These are phyloP conservation scores for Caenorhabditis sinica DNA, from an alignment of 2,888 invertebrate genomes.

Conservation along the genomic window DNA sequence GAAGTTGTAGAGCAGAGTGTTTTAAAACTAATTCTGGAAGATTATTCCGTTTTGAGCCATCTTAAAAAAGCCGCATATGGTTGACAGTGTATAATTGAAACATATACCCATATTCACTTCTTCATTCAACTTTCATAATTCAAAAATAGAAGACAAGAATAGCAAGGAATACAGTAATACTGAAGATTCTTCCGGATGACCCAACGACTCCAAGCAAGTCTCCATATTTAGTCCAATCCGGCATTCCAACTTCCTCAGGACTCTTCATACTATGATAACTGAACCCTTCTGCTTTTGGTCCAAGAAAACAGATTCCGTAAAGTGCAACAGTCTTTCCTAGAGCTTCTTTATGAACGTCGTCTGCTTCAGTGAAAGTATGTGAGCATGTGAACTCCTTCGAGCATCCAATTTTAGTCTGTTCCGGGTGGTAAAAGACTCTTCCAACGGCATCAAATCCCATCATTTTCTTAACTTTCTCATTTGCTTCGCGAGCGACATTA, in stretches of 20 bases:
- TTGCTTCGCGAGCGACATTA: background rate
- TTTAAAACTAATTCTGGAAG: too few species aligned
- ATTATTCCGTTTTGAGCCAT: too few species aligned
- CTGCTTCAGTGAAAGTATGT: background rate
- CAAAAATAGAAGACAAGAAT: background rate
- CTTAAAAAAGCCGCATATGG: too few species aligned
- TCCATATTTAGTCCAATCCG: background rate
- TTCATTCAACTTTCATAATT: background rate
- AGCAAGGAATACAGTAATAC: background rate
- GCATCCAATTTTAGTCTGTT: background rate
- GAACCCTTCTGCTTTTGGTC: background rate
- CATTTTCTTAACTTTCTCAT: background rate
- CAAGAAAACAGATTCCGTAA: background rate
- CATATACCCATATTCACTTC: too few species aligned
- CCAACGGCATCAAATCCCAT: background rate
- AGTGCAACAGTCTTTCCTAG: background rate
- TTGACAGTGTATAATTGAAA: too few species aligned
- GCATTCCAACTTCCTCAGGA: background rate
- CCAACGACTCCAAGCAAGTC: background rate
- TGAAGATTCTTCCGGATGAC: background rate
- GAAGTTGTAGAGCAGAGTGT: too few species aligned
- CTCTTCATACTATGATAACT: background rate
- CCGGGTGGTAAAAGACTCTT: background rate
- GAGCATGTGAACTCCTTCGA: background rate
- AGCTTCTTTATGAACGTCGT: background rate